Evolutionary conservation across 2,888 invertebrate genomes (phyloP).

Genomic region (Tenthredo distinguenda): DNA sequence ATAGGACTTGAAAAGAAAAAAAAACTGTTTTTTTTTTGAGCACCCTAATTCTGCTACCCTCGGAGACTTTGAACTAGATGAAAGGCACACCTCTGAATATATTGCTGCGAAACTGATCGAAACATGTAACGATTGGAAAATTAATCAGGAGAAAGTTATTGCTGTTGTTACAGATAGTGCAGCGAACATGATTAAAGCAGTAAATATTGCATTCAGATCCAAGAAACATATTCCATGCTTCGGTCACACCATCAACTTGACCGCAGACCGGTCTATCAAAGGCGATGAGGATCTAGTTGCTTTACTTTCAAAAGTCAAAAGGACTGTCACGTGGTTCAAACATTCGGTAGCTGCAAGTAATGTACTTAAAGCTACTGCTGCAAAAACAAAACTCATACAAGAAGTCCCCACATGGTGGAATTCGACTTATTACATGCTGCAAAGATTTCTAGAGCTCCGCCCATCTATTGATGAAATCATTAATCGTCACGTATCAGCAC

Average conservation of each 20-base stretch:
- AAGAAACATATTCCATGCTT: constrained; percentile 60
- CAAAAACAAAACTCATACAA: constrained; percentile 53
- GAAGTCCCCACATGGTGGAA: constrained; percentile 60
- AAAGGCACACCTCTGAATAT: constrained; percentile 57
- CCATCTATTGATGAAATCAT: constrained; percentile 46
- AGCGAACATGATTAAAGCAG: constrained; percentile 59
- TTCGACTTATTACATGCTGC: constrained; percentile 55
- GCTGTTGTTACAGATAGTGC: constrained; percentile 60
- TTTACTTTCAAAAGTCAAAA: constrained; percentile 57
- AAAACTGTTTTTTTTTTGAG: too few relatives aligned
- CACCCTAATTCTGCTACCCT: constrained; percentile 50
- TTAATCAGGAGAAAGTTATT: constrained; percentile 53
- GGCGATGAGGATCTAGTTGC: constrained; percentile 44
- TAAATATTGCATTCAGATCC: constrained; percentile 56
- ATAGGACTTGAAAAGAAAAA: too few relatives aligned
- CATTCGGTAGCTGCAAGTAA: constrained; percentile 51
- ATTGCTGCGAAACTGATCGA: constrained; percentile 46
- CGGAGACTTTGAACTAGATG: constrained; percentile 53
- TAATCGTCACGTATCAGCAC: constrained; percentile 46
- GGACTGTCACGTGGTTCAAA: constrained; percentile 59
- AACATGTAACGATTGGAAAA: constrained; percentile 55
- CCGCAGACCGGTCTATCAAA: constrained; percentile 51
- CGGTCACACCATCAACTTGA: constrained; percentile 60
- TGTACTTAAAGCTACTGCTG: constrained; percentile 52
- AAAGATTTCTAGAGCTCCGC: constrained; percentile 53